phyloP scores from a whole-genome alignment of 2,797 vertebrate genomes.

The Chelidonichthys spinosus region DNA sequence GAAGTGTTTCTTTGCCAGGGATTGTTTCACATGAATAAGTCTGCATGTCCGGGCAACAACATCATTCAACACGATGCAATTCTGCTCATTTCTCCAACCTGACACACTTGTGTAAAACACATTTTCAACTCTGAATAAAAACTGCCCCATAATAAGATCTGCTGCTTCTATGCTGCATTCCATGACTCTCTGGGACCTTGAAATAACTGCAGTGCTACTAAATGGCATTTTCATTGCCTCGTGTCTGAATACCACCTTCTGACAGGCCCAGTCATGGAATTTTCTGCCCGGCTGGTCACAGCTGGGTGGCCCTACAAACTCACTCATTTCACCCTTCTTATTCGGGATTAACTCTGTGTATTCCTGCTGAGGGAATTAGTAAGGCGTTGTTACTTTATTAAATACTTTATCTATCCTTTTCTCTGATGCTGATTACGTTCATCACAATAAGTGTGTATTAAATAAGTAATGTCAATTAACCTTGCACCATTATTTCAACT shows the following conservation, averaged over 20 bases:
- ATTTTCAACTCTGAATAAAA: constrained; percentile 55
- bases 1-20: constrained; percentile 29
- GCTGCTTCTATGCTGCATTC: constrained; percentile 4
- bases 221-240: constrained; percentile 39
- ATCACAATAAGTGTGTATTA: constrained; percentile 6
- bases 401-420: constrained; percentile 16
- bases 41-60: constrained; percentile 34
- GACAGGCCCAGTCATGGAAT: constrained; percentile 67
- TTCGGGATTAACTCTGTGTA: constrained; percentile 59
- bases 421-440: constrained; percentile 5
- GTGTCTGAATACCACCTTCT: constrained; percentile 62
- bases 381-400: constrained; percentile 16
- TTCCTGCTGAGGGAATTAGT: constrained; percentile 50
- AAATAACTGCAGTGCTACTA: constrained; percentile 35
- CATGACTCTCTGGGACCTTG: constrained; percentile 21
- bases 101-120: constrained; percentile 14
- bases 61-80: constrained; percentile 39
- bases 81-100: constrained; percentile 39
- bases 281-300: constrained; percentile 73
- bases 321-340: constrained; percentile 46
- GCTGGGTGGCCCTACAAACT: constrained; percentile 64
- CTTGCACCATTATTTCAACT: constrained; percentile 23
- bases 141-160: constrained; percentile 17
- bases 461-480: constrained; percentile 25
- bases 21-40: constrained; percentile 47